These are phyloP conservation scores for Cyclargus thomasi DNA, from an alignment of 1,140 invertebrate species.

Conservation along the genomic window DNA sequence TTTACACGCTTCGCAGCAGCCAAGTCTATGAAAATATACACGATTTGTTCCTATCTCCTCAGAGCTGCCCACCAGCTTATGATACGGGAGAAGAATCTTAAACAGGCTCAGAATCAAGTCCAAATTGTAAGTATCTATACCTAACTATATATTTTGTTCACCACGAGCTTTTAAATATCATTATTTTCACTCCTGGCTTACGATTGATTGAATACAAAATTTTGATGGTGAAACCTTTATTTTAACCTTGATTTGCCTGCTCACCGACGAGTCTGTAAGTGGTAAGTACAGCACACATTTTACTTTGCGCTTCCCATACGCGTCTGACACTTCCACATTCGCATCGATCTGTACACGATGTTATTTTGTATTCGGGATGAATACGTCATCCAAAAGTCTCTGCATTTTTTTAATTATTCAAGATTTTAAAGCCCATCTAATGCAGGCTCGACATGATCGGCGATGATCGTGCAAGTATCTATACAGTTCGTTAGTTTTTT, in stretches of 20 bases:
- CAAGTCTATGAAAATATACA: too few relatives aligned
- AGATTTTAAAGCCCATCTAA: too few relatives aligned
- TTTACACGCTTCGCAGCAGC: too few relatives aligned
- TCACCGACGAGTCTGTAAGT: conserved; percentile 21
- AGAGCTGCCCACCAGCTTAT: conserved; percentile 73
- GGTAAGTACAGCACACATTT: conserved; percentile 22
- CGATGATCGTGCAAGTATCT: too few relatives aligned
- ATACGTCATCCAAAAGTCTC: too few relatives aligned
- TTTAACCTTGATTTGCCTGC: conserved; percentile 24
- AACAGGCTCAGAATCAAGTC: conserved; percentile 66
- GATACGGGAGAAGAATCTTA: conserved; percentile 67
- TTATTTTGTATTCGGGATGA: neutral
- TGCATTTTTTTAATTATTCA: too few relatives aligned
- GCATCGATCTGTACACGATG: neutral
- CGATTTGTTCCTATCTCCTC: conserved; percentile 10
- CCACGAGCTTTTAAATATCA: conserved; percentile 23
- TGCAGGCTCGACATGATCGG: too few relatives aligned
- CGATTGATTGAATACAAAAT: conserved; percentile 19
- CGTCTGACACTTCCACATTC: neutral
- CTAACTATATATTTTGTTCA: conserved; percentile 21
- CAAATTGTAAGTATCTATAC: conserved; percentile 60
- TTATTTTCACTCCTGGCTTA: conserved; percentile 15
- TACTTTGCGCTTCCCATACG: conserved; percentile 14
- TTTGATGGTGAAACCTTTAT: conserved; percentile 21
- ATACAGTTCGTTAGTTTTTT: too few relatives aligned